Evolutionary conservation across 2,888 invertebrate genomes (phyloP).

Genomic region (Perizoma affinitatum): DNA sequence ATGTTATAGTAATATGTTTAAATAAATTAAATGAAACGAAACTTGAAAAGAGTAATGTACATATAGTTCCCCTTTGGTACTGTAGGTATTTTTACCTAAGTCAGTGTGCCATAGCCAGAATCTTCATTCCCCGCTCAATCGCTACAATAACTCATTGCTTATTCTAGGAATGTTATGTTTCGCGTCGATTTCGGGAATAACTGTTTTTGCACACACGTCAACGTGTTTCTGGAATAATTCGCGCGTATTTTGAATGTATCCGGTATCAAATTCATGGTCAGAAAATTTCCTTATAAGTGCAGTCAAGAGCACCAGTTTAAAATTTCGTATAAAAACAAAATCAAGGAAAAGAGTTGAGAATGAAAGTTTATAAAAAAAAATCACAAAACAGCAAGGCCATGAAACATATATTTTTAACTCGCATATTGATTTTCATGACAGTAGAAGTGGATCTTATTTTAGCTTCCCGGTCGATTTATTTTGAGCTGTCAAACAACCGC

Average conservation of each 20-base stretch:
- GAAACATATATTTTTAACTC: neutral
- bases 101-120: neutral
- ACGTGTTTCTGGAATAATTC: neutral
- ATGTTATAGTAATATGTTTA: no score
- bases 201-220: neutral
- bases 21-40: no score
- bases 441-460: neutral
- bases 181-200: constrained; percentile 7
- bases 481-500: neutral
- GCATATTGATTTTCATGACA: neutral
- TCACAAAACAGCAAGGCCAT: neutral
- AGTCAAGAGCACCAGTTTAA: no score
- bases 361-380: neutral
- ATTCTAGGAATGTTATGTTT: constrained; percentile 12
- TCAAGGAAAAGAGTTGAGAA: neutral
- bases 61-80: no score
- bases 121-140: neutral
- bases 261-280: neutral
- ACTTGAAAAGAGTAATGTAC: no score
- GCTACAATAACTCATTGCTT: neutral
- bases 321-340: neutral
- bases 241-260: neutral
- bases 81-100: neutral
- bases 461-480: neutral
- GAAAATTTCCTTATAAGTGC: neutral